Percentiles rank a stretch among this genome's conserved stretches.
These are phyloP conservation scores for Chloropsis cyanopogon DNA, from an alignment of 2,113 vertebrate species.

Conservation along the genomic window DNA sequence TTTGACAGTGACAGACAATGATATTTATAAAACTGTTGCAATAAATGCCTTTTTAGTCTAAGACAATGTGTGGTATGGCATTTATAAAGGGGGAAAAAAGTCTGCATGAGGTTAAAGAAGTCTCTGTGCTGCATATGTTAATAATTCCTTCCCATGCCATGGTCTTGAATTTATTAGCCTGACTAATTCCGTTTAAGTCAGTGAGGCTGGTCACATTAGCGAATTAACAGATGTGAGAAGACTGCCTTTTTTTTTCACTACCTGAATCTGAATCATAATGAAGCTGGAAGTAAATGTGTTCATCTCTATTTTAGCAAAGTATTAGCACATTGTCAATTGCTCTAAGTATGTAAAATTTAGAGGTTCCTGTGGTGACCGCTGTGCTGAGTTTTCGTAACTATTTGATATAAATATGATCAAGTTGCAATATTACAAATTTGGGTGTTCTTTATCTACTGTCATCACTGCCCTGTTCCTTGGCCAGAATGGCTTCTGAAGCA, in stretches of 20 bases:
- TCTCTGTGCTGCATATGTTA: not conserved
- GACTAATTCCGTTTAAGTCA: not conserved
- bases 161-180: not conserved
- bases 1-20: conserved; percentile 8
- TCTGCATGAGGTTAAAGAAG: not conserved
- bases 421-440: not conserved
- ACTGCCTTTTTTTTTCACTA: too few relatives aligned
- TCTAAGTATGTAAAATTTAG: not conserved
- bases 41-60: conserved; percentile 59
- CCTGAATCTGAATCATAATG: too few relatives aligned
- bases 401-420: not conserved
- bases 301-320: not conserved
- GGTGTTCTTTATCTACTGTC: not conserved
- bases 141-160: not conserved
- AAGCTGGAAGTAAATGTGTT: not conserved
- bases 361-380: not conserved
- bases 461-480: not conserved
- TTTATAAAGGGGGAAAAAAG: not conserved
- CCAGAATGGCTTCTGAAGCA: not conserved
- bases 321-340: not conserved
- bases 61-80: not conserved
- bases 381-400: not conserved
- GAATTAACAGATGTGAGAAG: not conserved
- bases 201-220: not conserved
- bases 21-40: conserved; percentile 48